Percentiles rank a stretch among this genome's conserved stretches.
phyloP scores from a whole-genome alignment of 2,888 invertebrate species.

The Pheosia gnoma region DNA sequence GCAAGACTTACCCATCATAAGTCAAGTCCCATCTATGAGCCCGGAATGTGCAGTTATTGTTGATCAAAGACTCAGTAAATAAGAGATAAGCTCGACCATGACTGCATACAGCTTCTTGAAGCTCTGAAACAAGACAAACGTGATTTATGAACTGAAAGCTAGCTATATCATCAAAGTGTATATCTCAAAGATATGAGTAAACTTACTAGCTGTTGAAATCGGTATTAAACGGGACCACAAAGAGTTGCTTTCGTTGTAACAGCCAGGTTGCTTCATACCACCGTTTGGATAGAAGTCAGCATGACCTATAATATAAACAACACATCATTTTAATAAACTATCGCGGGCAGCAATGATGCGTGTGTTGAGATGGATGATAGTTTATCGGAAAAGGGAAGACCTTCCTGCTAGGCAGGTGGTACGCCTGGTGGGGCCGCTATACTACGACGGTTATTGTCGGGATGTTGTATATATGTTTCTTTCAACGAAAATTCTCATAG shows the following conservation, averaged over 20 bases:
- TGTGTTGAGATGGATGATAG: too few species aligned
- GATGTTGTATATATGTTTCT: too few species aligned
- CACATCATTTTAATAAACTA: too few species aligned
- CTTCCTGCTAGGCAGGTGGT: too few species aligned
- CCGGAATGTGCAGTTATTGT: constrained; percentile 80
- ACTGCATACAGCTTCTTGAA: constrained; percentile 84
- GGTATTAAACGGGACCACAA: constrained; percentile 61
- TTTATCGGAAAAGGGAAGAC: too few species aligned
- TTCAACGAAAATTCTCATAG: too few species aligned
- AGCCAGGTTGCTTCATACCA: constrained; percentile 87
- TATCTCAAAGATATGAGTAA: not conserved
- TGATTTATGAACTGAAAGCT: not conserved
- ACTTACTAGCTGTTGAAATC: constrained; percentile 67
- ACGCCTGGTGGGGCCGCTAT: too few species aligned
- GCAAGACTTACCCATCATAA: constrained; percentile 64
- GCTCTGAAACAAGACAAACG: constrained; percentile 53
- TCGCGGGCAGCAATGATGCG: too few species aligned
- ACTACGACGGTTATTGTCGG: too few species aligned
- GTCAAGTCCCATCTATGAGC: constrained; percentile 82
- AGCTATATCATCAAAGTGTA: not conserved
- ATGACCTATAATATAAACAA: constrained; percentile 65
- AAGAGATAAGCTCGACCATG: constrained; percentile 85
- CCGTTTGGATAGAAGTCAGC: constrained; percentile 89
- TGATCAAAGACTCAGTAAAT: constrained; percentile 83
- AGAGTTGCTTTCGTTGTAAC: constrained; percentile 61